Percentiles rank a stretch among this genome's conserved stretches.
Conservation (phyloP, 2,888 invertebrate species). For the Trachelus troglodyta region DNA sequence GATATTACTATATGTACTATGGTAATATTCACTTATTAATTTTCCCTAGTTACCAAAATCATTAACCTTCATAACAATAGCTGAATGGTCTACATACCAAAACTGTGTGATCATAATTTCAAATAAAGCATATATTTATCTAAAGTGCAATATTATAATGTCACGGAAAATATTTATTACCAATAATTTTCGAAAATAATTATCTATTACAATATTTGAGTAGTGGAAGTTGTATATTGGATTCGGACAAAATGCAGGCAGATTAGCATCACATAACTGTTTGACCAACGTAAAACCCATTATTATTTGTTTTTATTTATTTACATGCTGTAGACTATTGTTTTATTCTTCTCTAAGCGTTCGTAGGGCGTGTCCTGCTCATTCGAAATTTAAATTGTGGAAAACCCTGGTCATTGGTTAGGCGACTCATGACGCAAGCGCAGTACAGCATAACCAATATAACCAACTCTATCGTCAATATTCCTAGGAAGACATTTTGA, state of each 20-base stretch:
- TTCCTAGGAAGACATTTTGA: not conserved
- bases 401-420: conserved; percentile 4
- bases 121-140: not conserved
- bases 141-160: not conserved
- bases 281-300: not conserved
- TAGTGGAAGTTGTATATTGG: not conserved
- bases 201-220: not conserved
- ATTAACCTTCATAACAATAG: not conserved
- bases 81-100: not conserved
- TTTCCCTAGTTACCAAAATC: not conserved
- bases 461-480: not conserved
- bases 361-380: not conserved
- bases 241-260: not conserved
- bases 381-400: conserved; percentile 1
- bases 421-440: not conserved
- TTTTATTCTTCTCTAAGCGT: not conserved
- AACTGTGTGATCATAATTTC: not conserved
- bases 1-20: not conserved
- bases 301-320: not conserved
- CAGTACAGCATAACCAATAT: not conserved
- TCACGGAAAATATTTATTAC: not conserved
- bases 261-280: not conserved
- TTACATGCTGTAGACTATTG: not conserved
- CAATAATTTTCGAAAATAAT: not conserved
- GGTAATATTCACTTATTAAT: not conserved